A percentile compares a stretch with the other conserved stretches of the same genome.
phyloP scores from a whole-genome alignment of 2,888 invertebrate genomes.

The Eupeodes luniger region DNA sequence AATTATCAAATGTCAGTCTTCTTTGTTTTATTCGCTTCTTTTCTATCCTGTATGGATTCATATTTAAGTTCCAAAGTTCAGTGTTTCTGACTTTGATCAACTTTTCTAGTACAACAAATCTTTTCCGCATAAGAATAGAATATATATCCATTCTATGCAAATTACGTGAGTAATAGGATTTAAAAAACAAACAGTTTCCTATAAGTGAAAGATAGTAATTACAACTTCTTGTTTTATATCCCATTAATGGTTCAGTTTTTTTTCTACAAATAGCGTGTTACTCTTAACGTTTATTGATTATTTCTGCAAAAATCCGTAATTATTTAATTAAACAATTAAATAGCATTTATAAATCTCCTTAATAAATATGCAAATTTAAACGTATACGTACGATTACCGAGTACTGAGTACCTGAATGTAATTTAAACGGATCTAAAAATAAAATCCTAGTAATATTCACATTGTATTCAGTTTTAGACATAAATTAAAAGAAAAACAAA shows the following conservation, averaged over 20 bases:
- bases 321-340: constrained; percentile 49
- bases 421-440: constrained; percentile 64
- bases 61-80: too few relatives aligned
- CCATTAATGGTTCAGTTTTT: background rate
- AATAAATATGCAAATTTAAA: constrained; percentile 44
- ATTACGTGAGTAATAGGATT: too few relatives aligned
- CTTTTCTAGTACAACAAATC: too few relatives aligned
- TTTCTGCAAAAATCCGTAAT: constrained; percentile 17
- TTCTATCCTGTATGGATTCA: too few relatives aligned
- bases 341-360: constrained; percentile 20
- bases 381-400: background rate
- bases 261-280: background rate
- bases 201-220: too few relatives aligned
- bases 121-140: too few relatives aligned
- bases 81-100: too few relatives aligned
- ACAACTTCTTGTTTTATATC: too few relatives aligned
- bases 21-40: too few relatives aligned
- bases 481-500: background rate
- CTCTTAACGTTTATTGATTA: constrained; percentile 15
- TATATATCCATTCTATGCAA: too few relatives aligned
- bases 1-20: too few relatives aligned
- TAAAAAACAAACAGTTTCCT: too few relatives aligned
- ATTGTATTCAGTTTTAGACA: background rate
- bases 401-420: background rate
- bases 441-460: constrained; percentile 4